phyloP scores from a whole-genome alignment of 2,797 vertebrate genomes.

The Orestias chungarensis region DNA sequence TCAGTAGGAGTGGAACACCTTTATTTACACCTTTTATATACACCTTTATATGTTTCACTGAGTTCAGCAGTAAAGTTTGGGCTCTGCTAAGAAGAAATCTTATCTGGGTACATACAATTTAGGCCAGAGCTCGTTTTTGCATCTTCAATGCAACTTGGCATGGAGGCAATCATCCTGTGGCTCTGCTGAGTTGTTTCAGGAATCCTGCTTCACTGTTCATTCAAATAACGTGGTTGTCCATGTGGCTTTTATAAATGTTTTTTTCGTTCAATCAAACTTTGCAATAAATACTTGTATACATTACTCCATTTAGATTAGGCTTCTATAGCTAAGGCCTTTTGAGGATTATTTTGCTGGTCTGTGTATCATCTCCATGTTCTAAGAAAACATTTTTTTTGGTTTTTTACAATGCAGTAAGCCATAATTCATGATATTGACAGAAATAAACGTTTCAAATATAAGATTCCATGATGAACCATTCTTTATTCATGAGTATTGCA shows the following conservation, averaged over 20 bases:
- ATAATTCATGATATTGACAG: neutral
- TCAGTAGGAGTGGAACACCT: neutral
- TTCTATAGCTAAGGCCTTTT: neutral
- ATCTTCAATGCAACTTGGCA: neutral
- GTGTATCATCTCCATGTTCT: neutral
- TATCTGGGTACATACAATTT: no score
- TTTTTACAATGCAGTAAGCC: neutral
- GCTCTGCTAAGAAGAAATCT: neutral
- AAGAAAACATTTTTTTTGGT: neutral
- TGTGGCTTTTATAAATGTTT: neutral
- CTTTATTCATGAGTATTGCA: neutral
- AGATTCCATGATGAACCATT: neutral
- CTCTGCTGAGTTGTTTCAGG: neutral
- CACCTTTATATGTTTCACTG: neutral
- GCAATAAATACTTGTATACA: neutral
- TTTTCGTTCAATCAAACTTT: neutral
- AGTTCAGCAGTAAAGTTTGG: neutral
- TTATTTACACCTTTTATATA: no score
- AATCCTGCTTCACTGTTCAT: no score
- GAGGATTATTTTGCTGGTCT: neutral
- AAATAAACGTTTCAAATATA: neutral
- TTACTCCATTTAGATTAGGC: no score
- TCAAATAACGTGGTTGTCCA: neutral
- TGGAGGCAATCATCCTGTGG: neutral
- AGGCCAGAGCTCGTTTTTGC: neutral